Conservation (phyloP, 2,888 invertebrate species). For the Xylota sylvarum region DNA sequence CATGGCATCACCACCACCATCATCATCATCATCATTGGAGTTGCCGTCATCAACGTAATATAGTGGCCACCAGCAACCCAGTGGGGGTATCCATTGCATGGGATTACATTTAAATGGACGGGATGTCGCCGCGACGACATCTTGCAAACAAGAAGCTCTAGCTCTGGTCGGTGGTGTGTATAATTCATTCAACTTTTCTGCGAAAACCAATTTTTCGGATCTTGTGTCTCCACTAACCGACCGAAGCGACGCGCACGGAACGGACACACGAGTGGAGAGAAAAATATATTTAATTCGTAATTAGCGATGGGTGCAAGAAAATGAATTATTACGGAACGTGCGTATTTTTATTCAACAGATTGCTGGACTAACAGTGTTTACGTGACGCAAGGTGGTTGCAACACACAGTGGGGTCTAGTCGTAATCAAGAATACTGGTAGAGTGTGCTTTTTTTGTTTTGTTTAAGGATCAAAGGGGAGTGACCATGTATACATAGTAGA, state of each 20-base stretch:
- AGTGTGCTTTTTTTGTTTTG: too few relatives aligned
- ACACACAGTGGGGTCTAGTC: constrained; percentile 22
- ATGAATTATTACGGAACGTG: constrained; percentile 68
- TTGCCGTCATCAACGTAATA: constrained; percentile 38
- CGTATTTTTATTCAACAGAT: constrained; percentile 59
- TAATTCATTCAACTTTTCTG: constrained; percentile 72
- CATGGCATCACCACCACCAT: constrained; percentile 57
- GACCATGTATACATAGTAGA: too few relatives aligned
- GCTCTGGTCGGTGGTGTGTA: constrained; percentile 16
- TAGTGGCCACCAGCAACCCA: constrained; percentile 32
- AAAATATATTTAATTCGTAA: constrained; percentile 57
- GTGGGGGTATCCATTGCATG: constrained; percentile 46
- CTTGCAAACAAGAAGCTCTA: constrained; percentile 55
- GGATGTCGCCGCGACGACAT: constrained; percentile 66
- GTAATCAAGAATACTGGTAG: too few relatives aligned
- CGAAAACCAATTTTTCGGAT: constrained; percentile 45
- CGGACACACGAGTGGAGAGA: not conserved
- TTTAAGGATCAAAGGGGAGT: too few relatives aligned
- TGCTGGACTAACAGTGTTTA: constrained; percentile 15
- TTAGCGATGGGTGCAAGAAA: constrained; percentile 68
- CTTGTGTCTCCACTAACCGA: constrained; percentile 12
- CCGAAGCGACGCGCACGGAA: not conserved
- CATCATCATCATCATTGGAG: constrained; percentile 40
- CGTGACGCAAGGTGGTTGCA: constrained; percentile 29
- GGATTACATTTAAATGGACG: constrained; percentile 61